phyloP scores from a whole-genome alignment of 2,113 vertebrate genomes.

The Ifrita kowaldi region DNA sequence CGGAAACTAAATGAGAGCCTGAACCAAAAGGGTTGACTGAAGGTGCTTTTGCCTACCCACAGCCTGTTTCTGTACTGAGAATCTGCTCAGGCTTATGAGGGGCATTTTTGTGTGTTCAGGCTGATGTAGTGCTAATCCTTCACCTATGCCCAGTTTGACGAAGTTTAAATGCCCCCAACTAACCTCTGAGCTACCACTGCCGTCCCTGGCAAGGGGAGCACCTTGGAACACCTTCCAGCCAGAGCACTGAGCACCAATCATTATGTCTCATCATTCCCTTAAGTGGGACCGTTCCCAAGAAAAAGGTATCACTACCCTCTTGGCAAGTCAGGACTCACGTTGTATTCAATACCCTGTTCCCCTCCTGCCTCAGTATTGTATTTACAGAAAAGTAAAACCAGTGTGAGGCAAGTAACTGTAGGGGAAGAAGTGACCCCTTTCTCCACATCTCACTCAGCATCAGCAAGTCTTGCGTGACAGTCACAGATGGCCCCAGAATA shows the following conservation, averaged over 20 bases:
- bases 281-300: not conserved
- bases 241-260: not conserved
- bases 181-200: not conserved
- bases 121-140: not conserved
- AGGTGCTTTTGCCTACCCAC: not conserved
- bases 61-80: not conserved
- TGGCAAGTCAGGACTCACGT: not conserved
- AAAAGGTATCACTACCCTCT: not conserved
- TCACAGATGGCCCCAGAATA: not conserved
- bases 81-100: not conserved
- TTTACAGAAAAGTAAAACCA: not conserved
- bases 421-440: not conserved
- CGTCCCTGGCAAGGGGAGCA: accelerated
- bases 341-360: not conserved
- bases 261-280: not conserved
- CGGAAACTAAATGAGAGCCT: not conserved
- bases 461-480: accelerated
- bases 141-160: not conserved
- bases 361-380: accelerated
- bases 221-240: not conserved
- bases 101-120: not conserved
- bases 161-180: not conserved
- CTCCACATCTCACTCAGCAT: not conserved
- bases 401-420: not conserved
- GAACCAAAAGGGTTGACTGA: not conserved